A percentile compares a stretch with the other conserved stretches of the same genome.
phyloP scores from a whole-genome alignment of 1,140 invertebrate genomes.

The Pseudomyrmex gracilis region DNA sequence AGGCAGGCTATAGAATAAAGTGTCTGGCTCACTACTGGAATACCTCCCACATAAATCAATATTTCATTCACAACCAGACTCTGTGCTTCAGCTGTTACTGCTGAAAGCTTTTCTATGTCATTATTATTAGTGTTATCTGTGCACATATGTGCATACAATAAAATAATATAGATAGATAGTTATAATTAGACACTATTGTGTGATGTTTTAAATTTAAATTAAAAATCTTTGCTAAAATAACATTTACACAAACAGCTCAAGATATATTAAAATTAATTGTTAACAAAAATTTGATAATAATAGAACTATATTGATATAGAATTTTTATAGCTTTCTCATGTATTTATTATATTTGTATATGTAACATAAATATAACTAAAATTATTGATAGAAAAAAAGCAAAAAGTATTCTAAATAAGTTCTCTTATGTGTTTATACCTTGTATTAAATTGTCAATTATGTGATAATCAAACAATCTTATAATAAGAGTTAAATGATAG shows the following conservation, averaged over 20 bases:
- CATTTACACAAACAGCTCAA: not conserved
- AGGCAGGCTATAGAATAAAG: conserved; percentile 44
- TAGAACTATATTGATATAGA: no score
- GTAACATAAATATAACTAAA: no score
- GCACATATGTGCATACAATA: not conserved
- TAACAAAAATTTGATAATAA: conserved; percentile 3
- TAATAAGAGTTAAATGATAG: no score
- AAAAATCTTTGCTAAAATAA: not conserved
- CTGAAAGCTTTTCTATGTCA: conserved; percentile 47
- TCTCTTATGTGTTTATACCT: no score
- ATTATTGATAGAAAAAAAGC: no score
- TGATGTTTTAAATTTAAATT: conserved; percentile 32
- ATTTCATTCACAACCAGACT: conserved; percentile 81
- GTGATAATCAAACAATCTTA: not conserved
- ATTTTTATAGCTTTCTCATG: no score
- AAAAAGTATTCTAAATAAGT: no score
- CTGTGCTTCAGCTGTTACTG: conserved; percentile 61
- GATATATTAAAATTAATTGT: not conserved
- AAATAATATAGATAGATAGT: conserved; percentile 29
- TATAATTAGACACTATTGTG: conserved; percentile 41
- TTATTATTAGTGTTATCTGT: conserved; percentile 18
- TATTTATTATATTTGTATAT: no score
- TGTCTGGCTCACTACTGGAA: conserved; percentile 60
- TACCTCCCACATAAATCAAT: conserved; percentile 79
- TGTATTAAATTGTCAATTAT: no score